Percentiles rank a stretch among this genome's conserved stretches.
phyloP scores from a whole-genome alignment of 1,140 invertebrate genomes.

The Phortica variegata region DNA sequence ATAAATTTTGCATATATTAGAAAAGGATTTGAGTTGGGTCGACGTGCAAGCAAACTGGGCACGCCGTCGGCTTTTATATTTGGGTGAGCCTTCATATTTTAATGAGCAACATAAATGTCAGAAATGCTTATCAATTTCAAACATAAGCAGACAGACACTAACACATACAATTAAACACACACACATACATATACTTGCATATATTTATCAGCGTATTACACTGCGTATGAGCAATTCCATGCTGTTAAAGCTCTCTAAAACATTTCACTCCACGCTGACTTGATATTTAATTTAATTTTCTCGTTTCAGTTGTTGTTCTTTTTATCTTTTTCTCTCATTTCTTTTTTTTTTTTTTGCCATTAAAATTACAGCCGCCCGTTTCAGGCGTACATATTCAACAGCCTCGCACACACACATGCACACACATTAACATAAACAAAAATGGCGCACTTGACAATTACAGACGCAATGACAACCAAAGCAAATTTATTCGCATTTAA shows the following conservation, averaged over 20 bases:
- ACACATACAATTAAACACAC: constrained; percentile 2
- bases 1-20: too few species aligned
- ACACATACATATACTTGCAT: constrained; percentile 11
- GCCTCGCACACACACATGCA: constrained; percentile 9
- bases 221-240: constrained; percentile 35
- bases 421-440: constrained; percentile 13
- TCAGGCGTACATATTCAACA: constrained; percentile 1
- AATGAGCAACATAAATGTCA: too few species aligned
- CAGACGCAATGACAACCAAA: constrained; percentile 50
- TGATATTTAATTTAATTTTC: constrained; percentile 50
- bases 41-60: too few species aligned
- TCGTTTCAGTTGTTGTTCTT: too few species aligned
- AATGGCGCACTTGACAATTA: constrained; percentile 41
- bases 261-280: constrained; percentile 6
- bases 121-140: too few species aligned
- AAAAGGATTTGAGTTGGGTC: too few species aligned
- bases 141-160: constrained; percentile 2
- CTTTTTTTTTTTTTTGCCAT: constrained; percentile 17
- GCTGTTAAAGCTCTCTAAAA: too few species aligned
- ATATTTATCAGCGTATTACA: constrained; percentile 7
- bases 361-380: too few species aligned
- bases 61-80: too few species aligned
- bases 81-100: too few species aligned
- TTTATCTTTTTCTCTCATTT: constrained; percentile 17
- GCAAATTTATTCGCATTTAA: constrained; percentile 47